Evolutionary conservation across 2,113 vertebrate species (phyloP), one percentile per base, ranked within the genome.

Genomic region (Spheniscus mendiculus): DNA sequence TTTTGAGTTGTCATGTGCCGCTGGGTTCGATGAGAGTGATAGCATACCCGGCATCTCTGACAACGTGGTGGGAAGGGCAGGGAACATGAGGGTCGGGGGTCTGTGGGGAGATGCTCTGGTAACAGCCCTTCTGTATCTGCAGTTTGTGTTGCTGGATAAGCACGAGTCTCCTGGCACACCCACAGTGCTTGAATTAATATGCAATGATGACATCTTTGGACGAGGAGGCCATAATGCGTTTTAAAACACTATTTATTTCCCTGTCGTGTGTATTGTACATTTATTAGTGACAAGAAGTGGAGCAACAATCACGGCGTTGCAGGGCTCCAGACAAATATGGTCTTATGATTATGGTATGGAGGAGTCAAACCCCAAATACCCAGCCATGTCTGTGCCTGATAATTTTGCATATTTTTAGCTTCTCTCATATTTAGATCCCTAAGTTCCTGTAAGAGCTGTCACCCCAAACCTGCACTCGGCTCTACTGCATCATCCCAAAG

Each of bases 391-490:
- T 30, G 22, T 20, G 56, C 94, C 65, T 67, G 79, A 83, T 93
- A 91, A 79, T 94, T 97, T 95, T 91, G 85, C 18, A 5, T 90
- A 90, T 94, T 97, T 98, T 97, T 97, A 97, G 81, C 76, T 91
- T 92, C 61, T 73, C 58, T 95, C 95, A 58, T 94, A 96, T 98
- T 97, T 90, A 93, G 85, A 93, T 53, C 38, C 91, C 80, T 44
- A 93, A 91, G 70, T 90, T 95, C 84, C 76, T 88, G 55, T 80
- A 95, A 17, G 21, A 87, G 89, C 94, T 97, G 81, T 83, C 77
- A 83, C 93, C 81, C 91, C 73, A 90, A 96, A 97, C 93, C 94
- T 92, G 44, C 66, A 73, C 93, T 98, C 4, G 52, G 45, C 95
- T 95, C 30, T 53, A 86, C 49, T 72, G 66, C 65, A 94, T 85